These are phyloP conservation scores for Coenonympha arcania DNA, from an alignment of 2,888 invertebrate species.

Conservation along the genomic window DNA sequence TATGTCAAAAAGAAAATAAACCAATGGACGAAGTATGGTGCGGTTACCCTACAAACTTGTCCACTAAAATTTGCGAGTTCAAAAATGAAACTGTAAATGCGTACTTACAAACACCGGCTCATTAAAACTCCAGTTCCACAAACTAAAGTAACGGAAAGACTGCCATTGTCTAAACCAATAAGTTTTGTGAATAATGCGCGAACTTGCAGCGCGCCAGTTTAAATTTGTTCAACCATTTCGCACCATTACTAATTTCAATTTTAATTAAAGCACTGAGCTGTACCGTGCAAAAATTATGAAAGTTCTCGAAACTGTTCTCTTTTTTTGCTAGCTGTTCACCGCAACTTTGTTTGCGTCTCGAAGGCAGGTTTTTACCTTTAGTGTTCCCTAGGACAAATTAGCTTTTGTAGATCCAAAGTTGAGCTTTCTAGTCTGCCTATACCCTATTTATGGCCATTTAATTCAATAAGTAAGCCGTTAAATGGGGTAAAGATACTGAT, in stretches of 20 bases:
- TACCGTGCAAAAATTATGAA: neutral
- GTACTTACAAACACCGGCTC: conserved; percentile 24
- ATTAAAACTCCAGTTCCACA: conserved; percentile 32
- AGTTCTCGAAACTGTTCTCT: neutral
- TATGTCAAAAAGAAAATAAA: too few species aligned
- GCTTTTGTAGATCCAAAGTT: too few species aligned
- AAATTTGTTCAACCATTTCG: conserved; percentile 24
- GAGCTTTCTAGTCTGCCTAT: too few species aligned
- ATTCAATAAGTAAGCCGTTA: too few species aligned
- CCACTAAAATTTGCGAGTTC: too few species aligned
- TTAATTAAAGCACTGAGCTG: conserved; percentile 15
- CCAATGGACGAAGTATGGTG: too few species aligned
- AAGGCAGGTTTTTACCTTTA: too few species aligned
- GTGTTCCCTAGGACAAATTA: too few species aligned
- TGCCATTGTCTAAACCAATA: conserved; percentile 29
- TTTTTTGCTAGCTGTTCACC: too few species aligned
- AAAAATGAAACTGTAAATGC: conserved; percentile 16
- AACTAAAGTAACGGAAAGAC: conserved; percentile 32
- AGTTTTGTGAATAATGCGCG: conserved; percentile 34
- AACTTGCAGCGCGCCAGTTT: conserved; percentile 26
- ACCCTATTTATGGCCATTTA: too few species aligned
- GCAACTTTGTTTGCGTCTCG: too few species aligned
- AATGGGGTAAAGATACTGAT: too few species aligned
- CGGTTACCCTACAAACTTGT: conserved; percentile 1
- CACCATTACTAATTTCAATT: conserved; percentile 12